These are phyloP conservation scores for Melieria picta DNA, from an alignment of 2,888 invertebrate species.

Conservation along the genomic window DNA sequence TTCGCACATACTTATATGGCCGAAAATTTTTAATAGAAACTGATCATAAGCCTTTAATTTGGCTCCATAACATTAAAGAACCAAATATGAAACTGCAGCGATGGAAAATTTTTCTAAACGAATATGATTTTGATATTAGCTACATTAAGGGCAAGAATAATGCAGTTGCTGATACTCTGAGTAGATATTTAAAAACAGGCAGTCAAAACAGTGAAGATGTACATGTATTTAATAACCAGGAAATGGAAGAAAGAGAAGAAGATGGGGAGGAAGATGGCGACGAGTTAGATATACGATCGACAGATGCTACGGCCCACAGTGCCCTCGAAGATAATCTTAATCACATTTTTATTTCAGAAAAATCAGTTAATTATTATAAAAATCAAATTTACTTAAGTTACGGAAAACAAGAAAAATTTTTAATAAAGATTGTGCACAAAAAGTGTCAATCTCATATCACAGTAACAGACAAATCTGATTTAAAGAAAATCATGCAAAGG, in stretches of 20 bases:
- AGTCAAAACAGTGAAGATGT: background rate
- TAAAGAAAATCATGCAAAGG: constrained; percentile 11
- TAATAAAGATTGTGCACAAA: constrained; percentile 26
- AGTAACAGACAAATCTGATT: constrained; percentile 7
- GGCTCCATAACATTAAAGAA: too few relatives aligned
- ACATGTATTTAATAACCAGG: background rate
- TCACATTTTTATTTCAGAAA: constrained; percentile 23
- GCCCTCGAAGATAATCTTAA: constrained; percentile 36
- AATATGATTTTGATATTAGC: too few relatives aligned
- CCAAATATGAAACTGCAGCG: too few relatives aligned
- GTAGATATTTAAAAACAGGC: constrained; percentile 33
- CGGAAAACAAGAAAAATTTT: constrained; percentile 17
- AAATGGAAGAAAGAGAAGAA: background rate
- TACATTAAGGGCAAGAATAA: too few relatives aligned
- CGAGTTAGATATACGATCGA: constrained; percentile 19
- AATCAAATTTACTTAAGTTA: constrained; percentile 26
- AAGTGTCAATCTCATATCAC: constrained; percentile 29
- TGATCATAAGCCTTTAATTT: too few relatives aligned
- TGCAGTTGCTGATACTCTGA: too few relatives aligned
- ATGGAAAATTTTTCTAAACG: too few relatives aligned
- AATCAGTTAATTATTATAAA: constrained; percentile 30
- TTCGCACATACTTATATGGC: too few relatives aligned
- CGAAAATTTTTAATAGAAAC: too few relatives aligned
- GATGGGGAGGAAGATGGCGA: constrained; percentile 43
- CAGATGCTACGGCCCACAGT: constrained; percentile 27